phyloP scores from a whole-genome alignment of 2,888 invertebrate genomes.

The Harpalus rufipes region DNA sequence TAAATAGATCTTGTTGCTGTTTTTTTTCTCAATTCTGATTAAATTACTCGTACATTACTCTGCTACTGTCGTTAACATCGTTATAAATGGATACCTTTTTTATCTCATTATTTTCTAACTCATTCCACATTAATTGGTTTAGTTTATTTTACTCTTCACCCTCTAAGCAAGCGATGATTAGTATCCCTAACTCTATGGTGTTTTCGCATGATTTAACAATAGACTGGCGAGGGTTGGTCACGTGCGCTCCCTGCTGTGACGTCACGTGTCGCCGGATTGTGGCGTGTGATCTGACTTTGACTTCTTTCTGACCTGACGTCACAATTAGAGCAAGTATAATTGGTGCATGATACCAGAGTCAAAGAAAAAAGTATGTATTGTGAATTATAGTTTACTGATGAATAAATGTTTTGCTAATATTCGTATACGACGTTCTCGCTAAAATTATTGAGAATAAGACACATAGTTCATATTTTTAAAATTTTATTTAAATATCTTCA shows the following conservation, averaged over 20 bases:
- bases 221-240: constrained; percentile 18
- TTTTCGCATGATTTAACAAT: constrained; percentile 68
- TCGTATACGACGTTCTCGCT: not conserved
- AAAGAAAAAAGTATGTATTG: constrained; percentile 21
- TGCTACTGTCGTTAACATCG: too few species aligned
- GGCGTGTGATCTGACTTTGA: constrained; percentile 36
- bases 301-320: constrained; percentile 19
- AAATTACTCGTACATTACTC: too few species aligned
- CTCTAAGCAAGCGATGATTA: constrained; percentile 49
- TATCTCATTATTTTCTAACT: not conserved
- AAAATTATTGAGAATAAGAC: too few species aligned
- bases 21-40: too few species aligned
- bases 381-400: not conserved
- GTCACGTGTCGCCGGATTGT: constrained; percentile 31
- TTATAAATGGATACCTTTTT: not conserved
- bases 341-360: constrained; percentile 30
- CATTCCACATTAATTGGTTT: constrained; percentile 68
- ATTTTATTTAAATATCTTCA: too few species aligned
- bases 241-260: constrained; percentile 57
- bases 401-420: not conserved
- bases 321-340: constrained; percentile 42
- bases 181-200: constrained; percentile 41
- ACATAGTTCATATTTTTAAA: too few species aligned
- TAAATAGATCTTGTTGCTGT: too few species aligned
- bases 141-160: constrained; percentile 67